These are phyloP conservation scores for Amblyornis subalaris DNA, from an alignment of 2,113 vertebrate species.

Conservation along the genomic window DNA sequence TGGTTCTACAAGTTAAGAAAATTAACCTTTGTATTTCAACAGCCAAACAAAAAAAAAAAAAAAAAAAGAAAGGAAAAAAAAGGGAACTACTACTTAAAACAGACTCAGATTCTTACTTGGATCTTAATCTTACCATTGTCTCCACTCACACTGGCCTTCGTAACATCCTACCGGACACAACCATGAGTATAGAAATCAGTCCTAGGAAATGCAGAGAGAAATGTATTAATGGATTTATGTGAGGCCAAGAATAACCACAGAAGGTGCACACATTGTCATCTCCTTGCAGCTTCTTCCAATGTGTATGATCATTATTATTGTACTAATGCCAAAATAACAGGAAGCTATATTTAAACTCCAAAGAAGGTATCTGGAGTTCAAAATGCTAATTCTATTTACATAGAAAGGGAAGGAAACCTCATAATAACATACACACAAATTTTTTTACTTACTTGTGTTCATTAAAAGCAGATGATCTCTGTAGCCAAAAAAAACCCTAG, in stretches of 20 bases:
- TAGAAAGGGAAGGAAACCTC: background rate
- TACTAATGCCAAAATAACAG: background rate
- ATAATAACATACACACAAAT: background rate
- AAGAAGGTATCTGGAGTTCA: background rate
- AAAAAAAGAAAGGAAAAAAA: background rate
- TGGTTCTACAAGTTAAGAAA: background rate
- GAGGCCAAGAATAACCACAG: background rate
- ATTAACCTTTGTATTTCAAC: background rate
- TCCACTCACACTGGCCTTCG: background rate
- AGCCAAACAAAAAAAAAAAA: background rate
- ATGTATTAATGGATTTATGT: background rate
- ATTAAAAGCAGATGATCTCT: background rate
- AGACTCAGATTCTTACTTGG: background rate
- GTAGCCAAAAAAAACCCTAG: background rate
- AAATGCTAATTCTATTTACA: background rate
- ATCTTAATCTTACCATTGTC: background rate
- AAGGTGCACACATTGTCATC: background rate
- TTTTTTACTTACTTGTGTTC: constrained; percentile 13
- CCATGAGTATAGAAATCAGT: background rate
- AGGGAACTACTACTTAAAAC: background rate
- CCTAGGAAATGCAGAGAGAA: background rate
- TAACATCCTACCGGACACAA: background rate
- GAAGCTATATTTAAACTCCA: background rate
- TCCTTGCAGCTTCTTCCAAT: background rate
- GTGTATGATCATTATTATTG: background rate